phyloP scores from a whole-genome alignment of 1,140 invertebrate genomes.

The Pemphigus obesinymphae region DNA sequence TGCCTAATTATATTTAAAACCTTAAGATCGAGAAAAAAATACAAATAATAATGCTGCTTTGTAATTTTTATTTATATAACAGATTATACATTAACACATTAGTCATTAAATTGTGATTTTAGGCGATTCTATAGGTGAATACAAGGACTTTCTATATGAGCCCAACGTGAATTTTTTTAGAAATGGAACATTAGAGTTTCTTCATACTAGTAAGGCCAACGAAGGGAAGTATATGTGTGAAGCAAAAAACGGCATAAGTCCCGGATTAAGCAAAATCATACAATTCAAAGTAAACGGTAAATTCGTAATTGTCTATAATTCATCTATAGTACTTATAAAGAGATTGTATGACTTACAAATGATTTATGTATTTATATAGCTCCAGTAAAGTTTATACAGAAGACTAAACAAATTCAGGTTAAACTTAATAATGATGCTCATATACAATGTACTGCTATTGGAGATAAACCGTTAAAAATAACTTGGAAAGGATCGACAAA shows the following conservation, averaged over 20 bases:
- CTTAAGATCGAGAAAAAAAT: no score
- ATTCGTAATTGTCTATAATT: slow-evolving; percentile 47
- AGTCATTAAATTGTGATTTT: no score
- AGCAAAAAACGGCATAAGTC: slow-evolving; percentile 83
- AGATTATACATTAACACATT: no score
- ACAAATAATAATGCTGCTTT: no score
- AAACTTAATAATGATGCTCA: slow-evolving; percentile 68
- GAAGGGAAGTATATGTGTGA: slow-evolving; percentile 90
- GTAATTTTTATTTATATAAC: no score
- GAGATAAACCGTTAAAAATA: slow-evolving; percentile 82
- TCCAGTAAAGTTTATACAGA: slow-evolving; percentile 75
- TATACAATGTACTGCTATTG: slow-evolving; percentile 80
- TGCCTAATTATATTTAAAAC: no score
- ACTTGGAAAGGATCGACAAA: slow-evolving; percentile 61
- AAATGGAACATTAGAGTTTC: slow-evolving; percentile 76
- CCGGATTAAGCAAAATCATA: slow-evolving; percentile 80
- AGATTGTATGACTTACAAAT: no score
- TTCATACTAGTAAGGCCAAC: slow-evolving; percentile 73
- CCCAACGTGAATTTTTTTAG: slow-evolving; percentile 68
- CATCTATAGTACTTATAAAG: no score
- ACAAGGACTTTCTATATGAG: slow-evolving; percentile 76
- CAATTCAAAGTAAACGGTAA: slow-evolving; percentile 81
- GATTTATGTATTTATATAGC: slow-evolving; percentile 54
- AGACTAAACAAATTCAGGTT: slow-evolving; percentile 69
- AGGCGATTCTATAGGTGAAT: slow-evolving; percentile 74